Evolutionary conservation across 2,888 invertebrate genomes (phyloP).

Genomic region (Caenorhabditis panamensis): DNA sequence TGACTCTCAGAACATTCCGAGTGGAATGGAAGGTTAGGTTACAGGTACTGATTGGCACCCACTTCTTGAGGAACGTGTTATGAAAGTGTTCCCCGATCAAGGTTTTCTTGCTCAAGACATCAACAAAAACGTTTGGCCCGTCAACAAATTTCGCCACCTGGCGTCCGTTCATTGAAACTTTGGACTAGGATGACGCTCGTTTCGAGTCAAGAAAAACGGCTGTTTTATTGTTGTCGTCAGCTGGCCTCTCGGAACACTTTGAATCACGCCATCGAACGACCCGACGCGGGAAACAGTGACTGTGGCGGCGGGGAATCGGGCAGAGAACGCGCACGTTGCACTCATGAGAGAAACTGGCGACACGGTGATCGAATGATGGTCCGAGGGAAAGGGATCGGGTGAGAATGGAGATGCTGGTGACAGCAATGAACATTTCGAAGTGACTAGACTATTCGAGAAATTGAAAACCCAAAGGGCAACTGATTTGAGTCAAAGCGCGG

Average conservation of each 20-base stretch:
- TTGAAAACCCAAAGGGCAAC: neutral
- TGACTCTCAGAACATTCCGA: neutral
- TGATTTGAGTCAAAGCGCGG: neutral
- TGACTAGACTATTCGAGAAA: neutral
- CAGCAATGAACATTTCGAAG: neutral
- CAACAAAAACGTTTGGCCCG: neutral
- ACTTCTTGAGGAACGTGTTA: no score
- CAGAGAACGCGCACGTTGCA: conserved; percentile 38
- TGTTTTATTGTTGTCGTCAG: conserved; percentile 15
- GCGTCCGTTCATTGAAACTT: neutral
- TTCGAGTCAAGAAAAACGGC: conserved; percentile 11
- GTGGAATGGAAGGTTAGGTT: no score
- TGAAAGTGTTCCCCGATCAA: neutral
- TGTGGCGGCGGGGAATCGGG: neutral
- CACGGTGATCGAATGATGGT: neutral
- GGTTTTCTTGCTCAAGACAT: no score
- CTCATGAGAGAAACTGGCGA: neutral
- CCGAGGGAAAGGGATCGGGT: neutral
- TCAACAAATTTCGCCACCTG: conserved; percentile 17
- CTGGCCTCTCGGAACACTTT: conserved; percentile 15
- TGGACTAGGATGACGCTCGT: neutral
- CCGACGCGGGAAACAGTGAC: neutral
- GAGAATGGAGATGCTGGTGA: neutral
- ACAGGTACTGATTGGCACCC: no score
- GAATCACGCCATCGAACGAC: conserved; percentile 49